Evolutionary conservation across 2,113 vertebrate genomes (phyloP).

Genomic region (Thryonomys swinderianus): DNA sequence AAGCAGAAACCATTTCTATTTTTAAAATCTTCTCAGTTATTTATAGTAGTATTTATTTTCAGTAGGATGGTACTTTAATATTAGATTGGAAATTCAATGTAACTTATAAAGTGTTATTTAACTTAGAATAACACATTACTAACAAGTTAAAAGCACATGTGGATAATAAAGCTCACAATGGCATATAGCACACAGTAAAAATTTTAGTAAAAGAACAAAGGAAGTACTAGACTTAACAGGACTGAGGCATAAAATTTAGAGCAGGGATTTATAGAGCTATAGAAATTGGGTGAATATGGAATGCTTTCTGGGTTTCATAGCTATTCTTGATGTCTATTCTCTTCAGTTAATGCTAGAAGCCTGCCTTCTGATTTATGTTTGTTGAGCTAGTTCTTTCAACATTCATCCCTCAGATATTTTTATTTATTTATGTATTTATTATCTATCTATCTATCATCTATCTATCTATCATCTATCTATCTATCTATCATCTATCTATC

Average conservation of each 20-base stretch:
- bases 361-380: background rate
- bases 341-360: background rate
- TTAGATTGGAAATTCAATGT: background rate
- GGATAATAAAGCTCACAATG: background rate
- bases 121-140: background rate
- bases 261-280: background rate
- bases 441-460: no score
- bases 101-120: background rate
- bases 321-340: background rate
- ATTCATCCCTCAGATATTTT: background rate
- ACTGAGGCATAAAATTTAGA: background rate
- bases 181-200: background rate
- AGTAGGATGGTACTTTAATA: background rate
- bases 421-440: no score
- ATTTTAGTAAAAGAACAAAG: background rate
- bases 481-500: no score
- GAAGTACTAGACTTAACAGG: background rate
- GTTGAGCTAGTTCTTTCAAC: background rate
- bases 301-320: background rate
- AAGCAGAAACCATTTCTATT: constrained; percentile 21
- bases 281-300: background rate
- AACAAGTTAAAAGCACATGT: background rate
- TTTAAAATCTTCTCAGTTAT: constrained; percentile 18
- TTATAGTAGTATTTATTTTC: background rate
- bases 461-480: no score